These are phyloP conservation scores for Drosophila nebulosa DNA, from an alignment of 1,140 invertebrate genomes.

Conservation along the genomic window DNA sequence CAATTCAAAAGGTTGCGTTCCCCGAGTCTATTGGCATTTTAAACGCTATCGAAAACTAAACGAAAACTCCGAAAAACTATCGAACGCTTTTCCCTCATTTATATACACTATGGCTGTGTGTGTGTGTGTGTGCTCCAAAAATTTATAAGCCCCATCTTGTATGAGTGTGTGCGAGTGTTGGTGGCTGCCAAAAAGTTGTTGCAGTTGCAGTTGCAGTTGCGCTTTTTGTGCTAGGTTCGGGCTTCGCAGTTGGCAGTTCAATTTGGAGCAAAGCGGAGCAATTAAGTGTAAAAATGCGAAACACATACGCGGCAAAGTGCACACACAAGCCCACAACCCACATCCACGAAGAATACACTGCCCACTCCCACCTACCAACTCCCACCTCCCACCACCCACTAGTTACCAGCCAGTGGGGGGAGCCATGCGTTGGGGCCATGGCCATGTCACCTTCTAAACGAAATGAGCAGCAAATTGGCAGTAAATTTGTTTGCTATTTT, in stretches of 20 bases:
- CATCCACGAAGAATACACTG: slow-evolving; percentile 34
- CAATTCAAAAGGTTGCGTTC: slow-evolving; percentile 42
- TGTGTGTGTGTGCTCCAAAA: slow-evolving; percentile 30
- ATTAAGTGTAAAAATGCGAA: slow-evolving; percentile 78
- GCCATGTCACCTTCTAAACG: slow-evolving; percentile 74
- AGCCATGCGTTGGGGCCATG: slow-evolving; percentile 55
- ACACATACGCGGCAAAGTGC: slow-evolving; percentile 72
- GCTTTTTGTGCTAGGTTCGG: slow-evolving; percentile 40
- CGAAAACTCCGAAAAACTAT: slow-evolving; percentile 66
- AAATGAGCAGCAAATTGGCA: slow-evolving; percentile 78
- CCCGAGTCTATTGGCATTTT: slow-evolving; percentile 65
- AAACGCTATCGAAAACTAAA: slow-evolving; percentile 75
- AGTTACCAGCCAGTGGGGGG: background rate
- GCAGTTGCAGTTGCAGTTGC: slow-evolving; percentile 57
- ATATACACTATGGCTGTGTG: background rate
- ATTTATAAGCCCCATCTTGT: slow-evolving; percentile 56
- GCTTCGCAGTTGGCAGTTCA: slow-evolving; percentile 45
- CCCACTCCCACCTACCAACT: slow-evolving; percentile 3
- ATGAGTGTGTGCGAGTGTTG: slow-evolving; percentile 5
- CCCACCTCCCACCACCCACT: background rate
- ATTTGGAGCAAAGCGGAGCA: slow-evolving; percentile 72
- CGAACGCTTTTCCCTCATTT: slow-evolving; percentile 25
- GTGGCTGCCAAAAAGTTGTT: slow-evolving; percentile 58
- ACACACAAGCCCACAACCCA: too few species aligned
- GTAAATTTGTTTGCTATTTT: slow-evolving; percentile 78